Evolutionary conservation across 2,888 invertebrate genomes (phyloP), one percentile per base, ranked within the genome.

Genomic region (Plagiodera versicolora): DNA sequence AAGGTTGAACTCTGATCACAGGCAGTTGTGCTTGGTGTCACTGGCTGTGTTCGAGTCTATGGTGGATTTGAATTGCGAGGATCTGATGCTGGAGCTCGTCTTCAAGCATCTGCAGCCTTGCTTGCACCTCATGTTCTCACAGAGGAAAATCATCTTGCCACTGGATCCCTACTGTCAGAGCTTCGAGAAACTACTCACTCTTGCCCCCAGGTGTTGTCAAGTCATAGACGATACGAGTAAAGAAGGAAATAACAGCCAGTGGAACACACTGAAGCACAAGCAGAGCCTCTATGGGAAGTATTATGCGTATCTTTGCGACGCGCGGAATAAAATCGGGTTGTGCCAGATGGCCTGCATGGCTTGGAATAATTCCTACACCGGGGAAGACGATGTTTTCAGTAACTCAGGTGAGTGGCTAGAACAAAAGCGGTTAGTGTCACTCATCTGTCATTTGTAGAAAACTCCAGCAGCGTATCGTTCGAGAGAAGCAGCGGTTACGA

Each of bases 51-150:
- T 98, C 80, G 92, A 95, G 77, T 95, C 95, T 0, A 83, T 98
- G 62, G 85, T 98, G 54, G 91, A 93, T 72, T 82, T 98, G 63
- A 93, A 96, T 80, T 97, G 95, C 81, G 98, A 98, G 80, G 98
- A 98, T 79, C 88, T 98, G 48, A 94, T 98, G 92, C 82, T 95
- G 71, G 95, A 96, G 75, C 82, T 98, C 51, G 86, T 95, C 49
- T 88, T 94, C 75, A 93, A 92, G 75, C 89, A 95, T 77, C 83
- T 98, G 67, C 84, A 89, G 70, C 91, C 92, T 0, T 91, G 91
- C 73, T 86, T 88, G 16, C 92, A 93, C 80, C 86, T 93, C 19
- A 67, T 90, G 88, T 83, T 90, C 57, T 91, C 91, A n/a, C 91
- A 92, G 80, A 83, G 89, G 60, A 84, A 86, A 69, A 84, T 88